A percentile compares a stretch with the other conserved stretches of the same genome.
phyloP scores from a whole-genome alignment of 2,888 invertebrate genomes.

The Metacarcinus magister region DNA sequence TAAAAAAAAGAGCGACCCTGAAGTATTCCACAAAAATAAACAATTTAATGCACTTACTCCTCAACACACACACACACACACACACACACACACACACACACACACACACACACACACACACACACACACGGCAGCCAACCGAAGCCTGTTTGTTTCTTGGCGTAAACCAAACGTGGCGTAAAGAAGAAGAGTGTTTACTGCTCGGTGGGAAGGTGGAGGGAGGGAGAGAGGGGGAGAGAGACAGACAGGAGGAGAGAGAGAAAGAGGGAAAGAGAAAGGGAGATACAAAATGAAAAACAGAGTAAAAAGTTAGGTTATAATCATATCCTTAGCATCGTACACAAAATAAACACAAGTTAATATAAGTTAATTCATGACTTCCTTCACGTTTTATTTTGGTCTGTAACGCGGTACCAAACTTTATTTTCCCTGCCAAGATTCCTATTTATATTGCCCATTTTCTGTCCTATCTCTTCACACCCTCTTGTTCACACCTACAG shows the following conservation, averaged over 20 bases:
- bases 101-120: slow-evolving; percentile 40
- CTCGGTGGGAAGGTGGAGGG: background rate
- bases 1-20: background rate
- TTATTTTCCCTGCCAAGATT: background rate
- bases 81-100: slow-evolving; percentile 46
- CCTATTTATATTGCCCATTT: background rate
- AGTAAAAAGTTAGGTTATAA: background rate
- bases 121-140: background rate
- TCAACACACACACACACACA: background rate
- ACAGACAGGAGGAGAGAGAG: background rate
- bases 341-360: background rate
- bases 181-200: slow-evolving; percentile 47
- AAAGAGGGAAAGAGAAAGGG: background rate
- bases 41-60: no score
- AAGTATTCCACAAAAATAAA: background rate
- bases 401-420: background rate
- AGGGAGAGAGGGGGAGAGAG: background rate
- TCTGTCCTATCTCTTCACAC: background rate
- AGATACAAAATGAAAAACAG: background rate
- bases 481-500: background rate
- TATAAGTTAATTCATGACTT: background rate
- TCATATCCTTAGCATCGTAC: background rate
- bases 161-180: background rate
- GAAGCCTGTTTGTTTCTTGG: background rate
- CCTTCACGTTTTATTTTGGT: background rate